A percentile compares a stretch with the other conserved stretches of the same genome.
phyloP scores from a whole-genome alignment of 2,888 invertebrate species.

The Ernsta delagoae region DNA sequence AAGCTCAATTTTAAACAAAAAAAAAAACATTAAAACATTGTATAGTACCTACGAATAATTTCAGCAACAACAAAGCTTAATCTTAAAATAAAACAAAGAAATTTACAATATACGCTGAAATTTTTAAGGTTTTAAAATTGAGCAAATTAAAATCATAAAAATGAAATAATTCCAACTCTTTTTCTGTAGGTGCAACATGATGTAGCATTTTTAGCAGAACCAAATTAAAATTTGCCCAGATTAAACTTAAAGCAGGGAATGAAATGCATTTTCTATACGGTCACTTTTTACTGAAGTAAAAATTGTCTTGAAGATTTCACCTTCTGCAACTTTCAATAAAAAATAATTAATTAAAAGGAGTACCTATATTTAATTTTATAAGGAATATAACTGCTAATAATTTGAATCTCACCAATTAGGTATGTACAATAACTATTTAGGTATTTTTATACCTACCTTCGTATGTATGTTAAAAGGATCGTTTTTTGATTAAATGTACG shows the following conservation, averaged over 20 bases:
- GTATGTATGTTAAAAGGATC: too few relatives aligned
- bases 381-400: too few relatives aligned
- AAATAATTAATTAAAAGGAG: background rate
- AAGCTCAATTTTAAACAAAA: too few relatives aligned
- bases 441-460: too few relatives aligned
- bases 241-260: conserved; percentile 20
- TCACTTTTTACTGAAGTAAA: conserved; percentile 35
- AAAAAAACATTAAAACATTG: too few relatives aligned
- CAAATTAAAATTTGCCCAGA: background rate
- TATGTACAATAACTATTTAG: too few relatives aligned
- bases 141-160: background rate
- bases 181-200: background rate
- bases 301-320: conserved; percentile 28
- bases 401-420: too few relatives aligned
- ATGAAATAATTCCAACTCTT: background rate
- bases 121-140: conserved; percentile 8
- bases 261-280: conserved; percentile 34
- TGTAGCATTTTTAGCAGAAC: background rate
- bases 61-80: too few relatives aligned
- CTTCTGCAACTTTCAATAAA: conserved; percentile 15
- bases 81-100: too few relatives aligned
- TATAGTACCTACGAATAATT: too few relatives aligned
- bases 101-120: background rate
- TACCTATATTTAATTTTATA: background rate
- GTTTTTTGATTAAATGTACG: too few relatives aligned